Conservation (phyloP, 2,888 invertebrate species). For the Cryptocephalus moraei region DNA sequence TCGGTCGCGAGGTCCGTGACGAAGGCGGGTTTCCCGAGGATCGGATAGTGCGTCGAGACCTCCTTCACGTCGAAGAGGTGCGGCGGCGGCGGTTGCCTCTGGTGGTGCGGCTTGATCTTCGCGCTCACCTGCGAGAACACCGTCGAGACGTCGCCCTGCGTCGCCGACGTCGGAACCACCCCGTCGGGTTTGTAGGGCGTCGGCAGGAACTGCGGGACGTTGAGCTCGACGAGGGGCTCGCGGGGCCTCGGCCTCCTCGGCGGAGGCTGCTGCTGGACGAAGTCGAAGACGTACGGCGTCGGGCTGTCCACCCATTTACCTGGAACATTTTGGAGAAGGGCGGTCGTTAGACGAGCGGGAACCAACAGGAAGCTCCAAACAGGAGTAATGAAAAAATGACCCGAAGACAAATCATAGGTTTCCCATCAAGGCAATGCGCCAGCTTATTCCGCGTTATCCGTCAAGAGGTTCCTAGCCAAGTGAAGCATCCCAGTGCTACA, state of each 20-base stretch:
- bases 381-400: constrained; percentile 8
- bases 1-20: constrained; percentile 5
- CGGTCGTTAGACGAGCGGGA: too few species aligned
- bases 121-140: constrained; percentile 31
- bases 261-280: constrained; percentile 3
- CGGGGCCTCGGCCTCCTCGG: constrained; percentile 13
- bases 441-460: not conserved
- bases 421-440: constrained; percentile 4
- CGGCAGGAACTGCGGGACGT: constrained; percentile 30
- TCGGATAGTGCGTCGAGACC: constrained; percentile 38
- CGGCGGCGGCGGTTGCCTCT: constrained; percentile 18
- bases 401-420: constrained; percentile 8
- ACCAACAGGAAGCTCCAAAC: constrained; percentile 1
- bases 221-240: constrained; percentile 21
- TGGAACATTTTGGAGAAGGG: not conserved
- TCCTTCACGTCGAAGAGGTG: constrained; percentile 33
- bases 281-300: constrained; percentile 15
- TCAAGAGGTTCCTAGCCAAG: not conserved
- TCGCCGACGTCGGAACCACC: constrained; percentile 31
- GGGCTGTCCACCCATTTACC: constrained; percentile 25
- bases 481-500: constrained; percentile 1
- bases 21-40: constrained; percentile 26
- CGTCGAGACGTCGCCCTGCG: constrained; percentile 34
- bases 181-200: constrained; percentile 33
- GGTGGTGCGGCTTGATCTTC: constrained; percentile 23